Conservation (phyloP, 1,140 invertebrate species). For the Cyphomyrmex costatus region DNA sequence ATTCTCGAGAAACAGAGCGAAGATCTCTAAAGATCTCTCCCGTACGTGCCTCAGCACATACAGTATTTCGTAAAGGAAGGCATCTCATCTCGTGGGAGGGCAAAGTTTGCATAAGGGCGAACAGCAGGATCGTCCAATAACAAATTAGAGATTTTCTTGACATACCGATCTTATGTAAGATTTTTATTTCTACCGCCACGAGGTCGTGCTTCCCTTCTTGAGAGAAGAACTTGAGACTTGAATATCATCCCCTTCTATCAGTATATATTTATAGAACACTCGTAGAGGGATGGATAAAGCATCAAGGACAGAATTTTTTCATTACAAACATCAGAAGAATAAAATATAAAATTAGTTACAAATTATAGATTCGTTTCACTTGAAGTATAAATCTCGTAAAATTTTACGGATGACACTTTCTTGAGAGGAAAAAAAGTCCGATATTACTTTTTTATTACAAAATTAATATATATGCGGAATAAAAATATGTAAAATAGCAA, state of each 20-base stretch:
- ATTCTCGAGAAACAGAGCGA: background rate
- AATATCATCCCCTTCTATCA: slow-evolving; percentile 27
- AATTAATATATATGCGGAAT: background rate
- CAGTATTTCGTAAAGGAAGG: slow-evolving; percentile 23
- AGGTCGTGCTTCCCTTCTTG: background rate
- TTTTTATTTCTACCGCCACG: slow-evolving; percentile 9
- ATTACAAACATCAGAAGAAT: background rate
- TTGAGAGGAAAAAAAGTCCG: background rate
- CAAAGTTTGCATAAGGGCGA: background rate
- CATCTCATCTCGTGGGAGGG: background rate
- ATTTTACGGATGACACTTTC: background rate
- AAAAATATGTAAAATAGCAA: background rate
- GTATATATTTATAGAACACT: slow-evolving; percentile 18
- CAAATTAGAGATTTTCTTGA: slow-evolving; percentile 24
- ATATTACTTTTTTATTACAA: background rate
- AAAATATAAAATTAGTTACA: background rate
- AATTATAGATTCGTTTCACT: background rate
- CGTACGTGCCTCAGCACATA: background rate
- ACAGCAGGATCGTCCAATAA: background rate
- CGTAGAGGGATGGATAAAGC: background rate
- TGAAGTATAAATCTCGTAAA: background rate
- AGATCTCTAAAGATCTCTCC: background rate
- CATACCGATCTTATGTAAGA: background rate
- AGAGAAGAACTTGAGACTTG: background rate
- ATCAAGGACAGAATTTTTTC: background rate